Evolutionary conservation across 92 coral and sea anemone species (phyloP), one percentile per base, ranked within the genome.

Genomic region (Diadumene lineata): DNA sequence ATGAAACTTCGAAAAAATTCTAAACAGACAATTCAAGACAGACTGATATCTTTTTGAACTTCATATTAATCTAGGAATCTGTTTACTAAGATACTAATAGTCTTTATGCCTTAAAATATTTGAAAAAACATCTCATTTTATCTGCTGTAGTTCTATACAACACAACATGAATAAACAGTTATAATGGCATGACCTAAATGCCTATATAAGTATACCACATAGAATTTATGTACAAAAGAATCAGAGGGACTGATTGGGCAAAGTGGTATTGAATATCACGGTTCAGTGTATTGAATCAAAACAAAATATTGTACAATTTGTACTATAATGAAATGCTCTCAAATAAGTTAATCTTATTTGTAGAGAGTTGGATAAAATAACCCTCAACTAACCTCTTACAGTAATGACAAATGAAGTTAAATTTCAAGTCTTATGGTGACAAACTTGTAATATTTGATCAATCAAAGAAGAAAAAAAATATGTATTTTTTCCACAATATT

Each of bases 141-240:
- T 38, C 48, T 38, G 6, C 48, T 38, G 13, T 4, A 13, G 7
- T 4, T 4, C 7, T 53, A 53, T 3, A 21, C 18, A 15, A 53
- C 2, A 21, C 28, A 15, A 31, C 29, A 10, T 22, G 15, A 53
- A 23, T 27, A 23, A 11, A 26, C 1, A 6, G 31, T 60, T 43
- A 62, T 30, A 30, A 10, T 62, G 68, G 68, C 68, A 62, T 62
- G 68, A 62, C 68, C 31, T 62, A 11, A 62, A 28, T 62, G 68
- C 7, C 68, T 62, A 62, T 62, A 62, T 62, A 28, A 62, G 68
- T 62, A 13, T 62, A 62, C 7, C 17, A 27, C 17, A 62, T 21
- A 30, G 29, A 62, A 62, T 1, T 26, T 1, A 62, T 62, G 27
- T 62, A 3, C 13, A 62, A 7, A 15, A 2, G 3, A 23, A 53